phyloP scores from a whole-genome alignment of 2,888 invertebrate genomes.

The Ommatoiulus sabulosus region DNA sequence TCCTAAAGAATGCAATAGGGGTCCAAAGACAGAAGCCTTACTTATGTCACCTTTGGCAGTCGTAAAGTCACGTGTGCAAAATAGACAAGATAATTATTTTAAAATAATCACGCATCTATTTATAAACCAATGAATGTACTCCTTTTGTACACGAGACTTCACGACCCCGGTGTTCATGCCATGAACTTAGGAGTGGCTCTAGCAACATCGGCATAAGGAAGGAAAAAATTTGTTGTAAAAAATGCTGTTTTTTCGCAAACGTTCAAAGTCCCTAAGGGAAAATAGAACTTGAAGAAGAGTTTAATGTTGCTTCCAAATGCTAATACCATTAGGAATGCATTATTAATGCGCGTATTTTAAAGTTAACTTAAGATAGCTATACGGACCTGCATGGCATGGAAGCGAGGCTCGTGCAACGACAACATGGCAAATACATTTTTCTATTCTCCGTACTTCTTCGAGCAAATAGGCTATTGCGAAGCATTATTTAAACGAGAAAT shows the following conservation, averaged over 20 bases:
- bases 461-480: neutral
- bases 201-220: neutral
- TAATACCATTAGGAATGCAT: neutral
- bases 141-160: too few relatives aligned
- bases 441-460: neutral
- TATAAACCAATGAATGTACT: too few relatives aligned
- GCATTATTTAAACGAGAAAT: slow-evolving; percentile 37
- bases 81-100: too few relatives aligned
- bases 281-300: neutral
- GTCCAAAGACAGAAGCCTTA: too few relatives aligned
- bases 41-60: too few relatives aligned
- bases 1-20: too few relatives aligned
- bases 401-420: neutral
- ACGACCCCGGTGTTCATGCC: too few relatives aligned
- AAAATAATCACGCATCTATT: too few relatives aligned
- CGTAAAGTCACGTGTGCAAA: too few relatives aligned
- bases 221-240: slow-evolving; percentile 13
- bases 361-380: neutral
- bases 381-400: neutral
- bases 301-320: neutral
- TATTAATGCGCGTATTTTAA: slow-evolving; percentile 22
- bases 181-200: neutral
- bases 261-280: too few relatives aligned
- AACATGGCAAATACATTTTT: slow-evolving; percentile 7
- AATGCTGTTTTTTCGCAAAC: too few relatives aligned